Percentiles rank a stretch among this genome's conserved stretches.
These are phyloP conservation scores for Urechis unicinctus DNA, from an alignment of 2,888 invertebrate species.

Conservation along the genomic window DNA sequence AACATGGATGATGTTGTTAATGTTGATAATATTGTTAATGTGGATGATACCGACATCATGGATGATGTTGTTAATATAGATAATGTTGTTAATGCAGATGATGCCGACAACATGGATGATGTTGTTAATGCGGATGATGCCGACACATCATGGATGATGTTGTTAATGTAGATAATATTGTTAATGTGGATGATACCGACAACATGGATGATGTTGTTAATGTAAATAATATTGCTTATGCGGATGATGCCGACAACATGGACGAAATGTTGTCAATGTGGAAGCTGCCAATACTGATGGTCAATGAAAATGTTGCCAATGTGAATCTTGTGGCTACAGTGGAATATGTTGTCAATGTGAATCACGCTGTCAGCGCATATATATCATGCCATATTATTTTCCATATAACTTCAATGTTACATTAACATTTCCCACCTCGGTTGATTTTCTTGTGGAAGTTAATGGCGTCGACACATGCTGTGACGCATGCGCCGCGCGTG, in stretches of 20 bases:
- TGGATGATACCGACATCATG: slow-evolving; percentile 4
- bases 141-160: no score
- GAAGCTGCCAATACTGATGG: no score
- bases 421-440: slow-evolving; percentile 6
- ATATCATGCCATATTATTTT: no score
- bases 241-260: no score
- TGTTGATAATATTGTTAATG: slow-evolving; percentile 4
- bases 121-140: slow-evolving; percentile 4
- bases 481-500: slow-evolving; percentile 16
- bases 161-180: slow-evolving; percentile 5
- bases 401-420: no score
- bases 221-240: no score
- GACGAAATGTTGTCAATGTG: no score
- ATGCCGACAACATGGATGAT: slow-evolving; percentile 6
- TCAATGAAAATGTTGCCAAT: no score
- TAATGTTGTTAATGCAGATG: slow-evolving; percentile 8
- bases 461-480: slow-evolving; percentile 19
- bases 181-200: slow-evolving; percentile 3
- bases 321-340: no score
- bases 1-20: slow-evolving; percentile 8
- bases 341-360: no score
- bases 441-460: slow-evolving; percentile 17
- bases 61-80: slow-evolving; percentile 7
- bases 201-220: no score
- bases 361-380: no score